Evolutionary conservation across 2,888 invertebrate species (phyloP), one percentile per base, ranked within the genome.

Genomic region (Andrena fulva): DNA sequence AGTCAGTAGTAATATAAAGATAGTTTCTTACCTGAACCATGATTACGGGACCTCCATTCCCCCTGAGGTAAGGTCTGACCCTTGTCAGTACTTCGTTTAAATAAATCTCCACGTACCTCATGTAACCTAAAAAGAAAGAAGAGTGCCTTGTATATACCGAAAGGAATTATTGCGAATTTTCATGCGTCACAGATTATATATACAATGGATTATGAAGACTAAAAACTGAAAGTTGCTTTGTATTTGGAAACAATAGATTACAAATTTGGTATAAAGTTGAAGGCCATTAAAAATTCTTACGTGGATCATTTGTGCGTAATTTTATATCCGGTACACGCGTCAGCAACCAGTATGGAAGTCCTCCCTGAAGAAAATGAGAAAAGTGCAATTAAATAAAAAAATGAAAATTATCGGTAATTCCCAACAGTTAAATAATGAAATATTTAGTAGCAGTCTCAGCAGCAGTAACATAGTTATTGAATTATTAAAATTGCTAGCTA

Each of bases 21-120:
- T n/a, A n/a, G 8, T 33, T 33, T 72, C 77, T 89, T 92, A 97
- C 97, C 95, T 98, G 98, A 60, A 98, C 96, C 95, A 97, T 96
- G 78, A 98, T 97, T 42, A 98, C 96, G 0, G 98, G 97, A 0
- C 98, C 98, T 0, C 98, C 98, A 90, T 97, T 97, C 56, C 95
- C 95, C 89, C 96, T 95, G 20, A 96, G 94, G 12, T 95, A 92
- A 2, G 95, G 95, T 20, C 94, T 91, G 0, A 96, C 87, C 77
- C 93, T 94, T 1, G 94, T 93, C 74, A 96, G 90, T 1, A 96
- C 85, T 10, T 94, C 91, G 56, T 94, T 92, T 70, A 96, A 94
- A 93, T 95, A 96, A 73, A 91, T 91, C 60, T 94, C 92, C 0
- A 95, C 95, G 85, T 94, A 95, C 59, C 90, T 88, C 91, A 95